Percentiles rank a stretch among this genome's conserved stretches.
Evolutionary conservation across 2,888 invertebrate genomes (phyloP).

Genomic region (Stenchaetothrips biformis): DNA sequence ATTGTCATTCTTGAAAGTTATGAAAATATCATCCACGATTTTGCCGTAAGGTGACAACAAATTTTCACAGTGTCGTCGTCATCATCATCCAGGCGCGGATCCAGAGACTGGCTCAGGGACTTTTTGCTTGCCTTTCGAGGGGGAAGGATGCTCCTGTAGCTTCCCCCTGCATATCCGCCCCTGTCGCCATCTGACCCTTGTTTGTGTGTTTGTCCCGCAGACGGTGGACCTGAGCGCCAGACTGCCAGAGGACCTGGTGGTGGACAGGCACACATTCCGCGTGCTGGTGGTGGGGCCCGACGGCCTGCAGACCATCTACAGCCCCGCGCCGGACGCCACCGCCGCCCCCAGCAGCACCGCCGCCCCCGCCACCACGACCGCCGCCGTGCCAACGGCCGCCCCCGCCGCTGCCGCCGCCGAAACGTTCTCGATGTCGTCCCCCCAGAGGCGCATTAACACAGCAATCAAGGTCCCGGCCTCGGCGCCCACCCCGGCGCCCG

Average conservation of each 20-base stretch:
- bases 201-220: constrained; percentile 43
- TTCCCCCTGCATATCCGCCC: no score
- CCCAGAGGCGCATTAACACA: constrained; percentile 9
- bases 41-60: no score
- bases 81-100: no score
- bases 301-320: constrained; percentile 65
- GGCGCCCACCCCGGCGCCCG: constrained; percentile 27
- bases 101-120: no score
- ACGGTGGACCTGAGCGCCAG: constrained; percentile 60
- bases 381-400: neutral
- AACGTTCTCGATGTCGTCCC: constrained; percentile 24
- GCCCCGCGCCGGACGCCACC: constrained; percentile 48
- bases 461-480: neutral
- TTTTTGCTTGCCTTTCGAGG: no score
- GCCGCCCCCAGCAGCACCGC: constrained; percentile 40
- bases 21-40: no score
- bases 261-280: constrained; percentile 56
- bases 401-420: constrained; percentile 11
- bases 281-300: constrained; percentile 66
- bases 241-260: constrained; percentile 59
- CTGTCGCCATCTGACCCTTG: neutral
- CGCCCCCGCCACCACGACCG: constrained; percentile 30
- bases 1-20: no score
- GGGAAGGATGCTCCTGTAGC: no score
- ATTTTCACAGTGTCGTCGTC: no score